Evolutionary conservation across 2,797 vertebrate genomes (phyloP).

Genomic region (Gephyroberyx darwinii): DNA sequence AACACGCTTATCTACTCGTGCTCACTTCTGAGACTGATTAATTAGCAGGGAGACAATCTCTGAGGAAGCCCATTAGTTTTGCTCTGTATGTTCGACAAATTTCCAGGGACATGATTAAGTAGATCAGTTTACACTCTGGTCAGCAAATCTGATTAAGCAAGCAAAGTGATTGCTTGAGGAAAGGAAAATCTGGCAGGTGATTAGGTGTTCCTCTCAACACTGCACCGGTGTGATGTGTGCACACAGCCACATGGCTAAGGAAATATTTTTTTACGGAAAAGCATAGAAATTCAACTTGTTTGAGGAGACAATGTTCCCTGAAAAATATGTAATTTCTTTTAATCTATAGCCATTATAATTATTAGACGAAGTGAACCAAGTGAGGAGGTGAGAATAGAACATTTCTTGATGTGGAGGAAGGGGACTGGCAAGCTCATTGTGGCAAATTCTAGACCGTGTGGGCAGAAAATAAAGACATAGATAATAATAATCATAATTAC

Average conservation of each 20-base stretch:
- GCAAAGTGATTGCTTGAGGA: slow-evolving; percentile 40
- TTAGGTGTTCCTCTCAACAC: slow-evolving; percentile 6
- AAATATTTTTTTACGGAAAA: slow-evolving; percentile 7
- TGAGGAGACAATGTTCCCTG: not conserved
- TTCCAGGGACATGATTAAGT: slow-evolving; percentile 61
- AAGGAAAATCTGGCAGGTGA: slow-evolving; percentile 22
- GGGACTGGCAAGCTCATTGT: slow-evolving; percentile 47
- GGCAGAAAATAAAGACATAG: slow-evolving; percentile 54
- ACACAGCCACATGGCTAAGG: slow-evolving; percentile 1
- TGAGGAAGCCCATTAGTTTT: slow-evolving; percentile 42
- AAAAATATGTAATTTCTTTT: not conserved
- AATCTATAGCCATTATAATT: not conserved
- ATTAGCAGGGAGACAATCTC: slow-evolving; percentile 53
- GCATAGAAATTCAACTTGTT: not conserved
- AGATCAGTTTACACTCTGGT: slow-evolving; percentile 47
- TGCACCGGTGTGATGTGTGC: not conserved
- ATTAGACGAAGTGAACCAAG: not conserved
- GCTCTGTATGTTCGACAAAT: slow-evolving; percentile 39
- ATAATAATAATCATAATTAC: slow-evolving; percentile 47
- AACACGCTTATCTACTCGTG: slow-evolving; percentile 7
- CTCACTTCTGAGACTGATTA: slow-evolving; percentile 29
- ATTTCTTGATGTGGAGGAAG: slow-evolving; percentile 25
- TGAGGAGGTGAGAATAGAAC: slow-evolving; percentile 35
- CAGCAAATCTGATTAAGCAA: slow-evolving; percentile 55
- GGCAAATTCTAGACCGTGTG: slow-evolving; percentile 42